phyloP scores from a whole-genome alignment of 2,888 invertebrate genomes.

The Coenonympha arcania region DNA sequence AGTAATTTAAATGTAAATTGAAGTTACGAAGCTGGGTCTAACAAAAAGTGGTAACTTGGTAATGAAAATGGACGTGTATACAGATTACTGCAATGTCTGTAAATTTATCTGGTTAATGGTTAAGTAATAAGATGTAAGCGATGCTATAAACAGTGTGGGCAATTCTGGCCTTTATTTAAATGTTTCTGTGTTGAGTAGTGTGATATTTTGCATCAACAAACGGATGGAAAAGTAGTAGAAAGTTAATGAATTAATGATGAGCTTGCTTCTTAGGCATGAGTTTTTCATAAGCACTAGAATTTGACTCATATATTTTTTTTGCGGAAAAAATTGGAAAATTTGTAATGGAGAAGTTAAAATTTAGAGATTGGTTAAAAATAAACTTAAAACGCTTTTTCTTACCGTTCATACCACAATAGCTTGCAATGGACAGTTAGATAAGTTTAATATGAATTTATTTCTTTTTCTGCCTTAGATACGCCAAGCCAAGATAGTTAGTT shows the following conservation, averaged over 20 bases:
- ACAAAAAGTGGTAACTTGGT: constrained; percentile 51
- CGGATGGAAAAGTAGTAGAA: no score
- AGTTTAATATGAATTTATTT: constrained; percentile 49
- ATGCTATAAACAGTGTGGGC: background rate
- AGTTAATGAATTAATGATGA: no score
- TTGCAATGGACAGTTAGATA: constrained; percentile 43
- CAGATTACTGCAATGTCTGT: constrained; percentile 42
- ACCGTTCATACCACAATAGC: constrained; percentile 20
- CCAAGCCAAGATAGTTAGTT: background rate
- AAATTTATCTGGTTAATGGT: constrained; percentile 11
- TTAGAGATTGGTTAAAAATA: background rate
- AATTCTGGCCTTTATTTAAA: background rate
- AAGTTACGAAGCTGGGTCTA: constrained; percentile 37
- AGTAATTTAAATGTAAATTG: constrained; percentile 49
- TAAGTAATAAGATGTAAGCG: constrained; percentile 1
- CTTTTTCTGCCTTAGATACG: constrained; percentile 33
- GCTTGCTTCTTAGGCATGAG: no score
- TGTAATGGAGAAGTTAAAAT: no score
- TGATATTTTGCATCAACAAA: no score
- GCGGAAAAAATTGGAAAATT: no score
- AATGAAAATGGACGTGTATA: constrained; percentile 62
- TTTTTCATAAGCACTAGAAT: no score
- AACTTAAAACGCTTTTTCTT: constrained; percentile 20
- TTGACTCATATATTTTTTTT: no score
- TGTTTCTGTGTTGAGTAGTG: background rate